These are phyloP conservation scores for Avahi laniger DNA, from an alignment of 2,797 vertebrate genomes.

Conservation along the genomic window DNA sequence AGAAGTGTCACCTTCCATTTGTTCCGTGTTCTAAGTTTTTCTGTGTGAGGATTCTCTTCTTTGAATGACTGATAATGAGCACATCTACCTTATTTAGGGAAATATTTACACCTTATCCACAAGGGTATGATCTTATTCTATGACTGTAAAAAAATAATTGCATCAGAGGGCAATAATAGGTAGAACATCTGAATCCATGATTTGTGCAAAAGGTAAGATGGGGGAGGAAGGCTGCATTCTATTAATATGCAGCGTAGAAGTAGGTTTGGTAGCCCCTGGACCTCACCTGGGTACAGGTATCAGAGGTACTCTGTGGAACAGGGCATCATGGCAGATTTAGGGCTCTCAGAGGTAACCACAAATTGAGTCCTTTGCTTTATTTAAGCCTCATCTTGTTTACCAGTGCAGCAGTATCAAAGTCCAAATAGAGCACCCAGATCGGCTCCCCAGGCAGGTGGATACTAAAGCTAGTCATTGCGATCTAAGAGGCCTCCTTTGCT, in stretches of 20 bases:
- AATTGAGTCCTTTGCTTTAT: neutral
- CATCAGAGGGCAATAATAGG: neutral
- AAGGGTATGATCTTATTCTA: neutral
- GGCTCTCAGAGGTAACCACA: neutral
- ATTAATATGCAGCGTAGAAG: conserved; percentile 16
- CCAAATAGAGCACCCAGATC: neutral
- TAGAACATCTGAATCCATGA: neutral
- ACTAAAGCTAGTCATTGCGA: neutral
- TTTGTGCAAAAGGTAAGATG: neutral
- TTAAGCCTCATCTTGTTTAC: neutral
- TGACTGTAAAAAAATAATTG: neutral
- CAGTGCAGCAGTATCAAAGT: neutral
- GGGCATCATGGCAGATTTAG: neutral
- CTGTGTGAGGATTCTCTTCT: neutral
- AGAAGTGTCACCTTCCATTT: neutral
- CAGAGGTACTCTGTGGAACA: neutral
- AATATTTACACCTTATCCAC: neutral
- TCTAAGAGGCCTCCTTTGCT: neutral
- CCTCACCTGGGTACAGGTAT: neutral
- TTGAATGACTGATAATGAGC: neutral
- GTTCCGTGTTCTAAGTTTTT: neutral
- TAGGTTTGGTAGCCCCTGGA: neutral
- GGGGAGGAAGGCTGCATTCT: neutral
- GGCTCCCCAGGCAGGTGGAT: neutral
- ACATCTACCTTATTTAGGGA: neutral